Base-by-base conservation (phyloP, 2,888 invertebrate species). In the Drosophila ustulata region DNA sequence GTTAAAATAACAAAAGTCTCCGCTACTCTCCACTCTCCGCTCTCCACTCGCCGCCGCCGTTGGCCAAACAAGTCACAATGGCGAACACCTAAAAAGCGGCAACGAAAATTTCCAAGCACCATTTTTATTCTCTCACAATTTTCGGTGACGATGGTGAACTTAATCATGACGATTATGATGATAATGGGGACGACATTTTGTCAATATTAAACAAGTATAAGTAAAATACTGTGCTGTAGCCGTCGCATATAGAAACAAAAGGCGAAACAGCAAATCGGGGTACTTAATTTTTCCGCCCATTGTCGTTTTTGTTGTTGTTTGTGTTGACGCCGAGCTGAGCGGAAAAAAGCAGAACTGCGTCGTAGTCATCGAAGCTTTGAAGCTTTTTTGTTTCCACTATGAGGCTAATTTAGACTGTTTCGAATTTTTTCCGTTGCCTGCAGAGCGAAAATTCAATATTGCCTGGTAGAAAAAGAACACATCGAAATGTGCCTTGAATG, bases 41-140 rank as follows among this genome's bases (percentile, higher is more conserved):
- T 13, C 13, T 39, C 39, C 6, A n/a, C 0, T n/a, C 39, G 13
- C 13, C 62, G 58, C 45, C 45, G 46, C 79, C 76, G 79, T 82
- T 82, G 82, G 72, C 85, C 82, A 87, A 82, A 82, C 82, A 87
- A 82, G 85, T 79, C 71, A 76, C 67, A 69, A 70, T 62, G 70
- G 58, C 71, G 68, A 75, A 72, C 88, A 86, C 86, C 88, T 82
- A 73, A 86, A 84, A 85, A 76, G 71, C 82, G 88, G 71, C 85
- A 47, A 62, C 68, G 58, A 71, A 82, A 56, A 34, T 70, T 64
- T 69, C 67, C 69, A 71, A 86, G 81, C 78, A 71, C 88, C 88
- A 78, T 88, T 83, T 88, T 88, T 83, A 83, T 85, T 86, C 86
- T 85, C 80, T 82, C 88, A 77, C 88, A 88, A 82, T 77, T 82